Base-by-base conservation (phyloP, 2,888 invertebrate species). In the Tridacna crocea region DNA sequence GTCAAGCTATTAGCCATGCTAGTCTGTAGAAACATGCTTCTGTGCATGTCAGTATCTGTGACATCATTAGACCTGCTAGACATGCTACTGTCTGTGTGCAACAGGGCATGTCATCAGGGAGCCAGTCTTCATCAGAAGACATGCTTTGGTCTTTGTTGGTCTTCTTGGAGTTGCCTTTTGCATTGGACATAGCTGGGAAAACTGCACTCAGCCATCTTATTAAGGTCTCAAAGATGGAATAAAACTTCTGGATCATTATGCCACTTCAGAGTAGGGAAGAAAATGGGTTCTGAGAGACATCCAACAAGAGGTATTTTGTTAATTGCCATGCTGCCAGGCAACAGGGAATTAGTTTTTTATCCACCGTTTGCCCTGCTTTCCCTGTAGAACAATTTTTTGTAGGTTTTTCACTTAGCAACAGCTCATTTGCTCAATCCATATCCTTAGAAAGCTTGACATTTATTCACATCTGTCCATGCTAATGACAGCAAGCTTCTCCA, bases 301-400 rank as follows among this genome's bases (percentile, higher is more conserved):
- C 55, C 55, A 55, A 55, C 15, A 19, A 6, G 15, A 55, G 19
- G 55, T 10, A 55, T 55, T 15, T 55, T 70, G 51, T 51, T 70
- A 70, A 70, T 70, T 70, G 70, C 51, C 70, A 70, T 70, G 70
- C 70, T 70, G 26, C 70, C 51, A 70, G 47, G 70, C 70, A 48
- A 70, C 70, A 51, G 70, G 51, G 70, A 22, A 70, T 70, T 70
- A 70, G n/a, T 51, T 27, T 70, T 70, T 70, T 70, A 70, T 51
- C 70, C 70, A 48, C 22, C 12, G n/a, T 26, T 70, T 51, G 24
- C 70, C 70, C 70, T 46, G 13, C 24, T 26, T 51, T 51, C 26
- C 70, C 70, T 17, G 15, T 51, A n/a, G 15, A 26, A 70, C 48
- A 48, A 22, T 13, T 51, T 70, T 68, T 51, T 70, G 70, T 70